A percentile compares a stretch with the other conserved stretches of the same genome.
Evolutionary conservation across 2,888 invertebrate genomes (phyloP).

Genomic region (Eupithecia centaureata): DNA sequence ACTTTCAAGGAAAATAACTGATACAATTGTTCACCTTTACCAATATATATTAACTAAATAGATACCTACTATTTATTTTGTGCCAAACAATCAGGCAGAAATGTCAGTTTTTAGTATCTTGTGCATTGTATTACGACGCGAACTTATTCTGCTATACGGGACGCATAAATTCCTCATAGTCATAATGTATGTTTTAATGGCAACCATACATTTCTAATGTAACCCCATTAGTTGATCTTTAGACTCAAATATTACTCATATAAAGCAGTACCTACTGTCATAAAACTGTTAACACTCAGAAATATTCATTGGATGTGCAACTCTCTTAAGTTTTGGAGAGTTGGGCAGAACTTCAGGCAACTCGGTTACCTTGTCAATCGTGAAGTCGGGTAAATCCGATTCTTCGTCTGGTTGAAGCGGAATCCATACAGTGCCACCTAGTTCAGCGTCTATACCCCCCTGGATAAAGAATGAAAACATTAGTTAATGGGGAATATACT

Average conservation of each 20-base stretch:
- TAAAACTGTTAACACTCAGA: neutral
- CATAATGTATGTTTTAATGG: neutral
- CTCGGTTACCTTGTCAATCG: slow-evolving; percentile 86
- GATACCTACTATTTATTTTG: neutral
- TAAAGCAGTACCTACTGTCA: neutral
- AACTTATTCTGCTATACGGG: neutral
- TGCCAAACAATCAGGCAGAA: neutral
- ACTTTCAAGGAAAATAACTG: neutral
- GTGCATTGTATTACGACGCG: neutral
- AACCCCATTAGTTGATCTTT: slow-evolving; percentile 6
- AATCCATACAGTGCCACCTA: slow-evolving; percentile 92
- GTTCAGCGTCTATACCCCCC: slow-evolving; percentile 90
- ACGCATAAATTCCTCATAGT: slow-evolving; percentile 1
- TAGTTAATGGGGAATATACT: neutral
- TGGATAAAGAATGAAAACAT: slow-evolving; percentile 46
- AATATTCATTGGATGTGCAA: slow-evolving; percentile 43
- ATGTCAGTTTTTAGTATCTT: neutral
- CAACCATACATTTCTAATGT: neutral
- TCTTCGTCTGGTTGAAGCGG: slow-evolving; percentile 84
- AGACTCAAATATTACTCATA: slow-evolving; percentile 15
- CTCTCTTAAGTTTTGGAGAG: slow-evolving; percentile 73
- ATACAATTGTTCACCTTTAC: neutral
- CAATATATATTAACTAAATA: neutral
- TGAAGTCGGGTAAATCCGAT: slow-evolving; percentile 85
- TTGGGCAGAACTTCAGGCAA: slow-evolving; percentile 85